Base-by-base conservation (phyloP, 2,113 vertebrate genomes). In the Sialia sialis region DNA sequence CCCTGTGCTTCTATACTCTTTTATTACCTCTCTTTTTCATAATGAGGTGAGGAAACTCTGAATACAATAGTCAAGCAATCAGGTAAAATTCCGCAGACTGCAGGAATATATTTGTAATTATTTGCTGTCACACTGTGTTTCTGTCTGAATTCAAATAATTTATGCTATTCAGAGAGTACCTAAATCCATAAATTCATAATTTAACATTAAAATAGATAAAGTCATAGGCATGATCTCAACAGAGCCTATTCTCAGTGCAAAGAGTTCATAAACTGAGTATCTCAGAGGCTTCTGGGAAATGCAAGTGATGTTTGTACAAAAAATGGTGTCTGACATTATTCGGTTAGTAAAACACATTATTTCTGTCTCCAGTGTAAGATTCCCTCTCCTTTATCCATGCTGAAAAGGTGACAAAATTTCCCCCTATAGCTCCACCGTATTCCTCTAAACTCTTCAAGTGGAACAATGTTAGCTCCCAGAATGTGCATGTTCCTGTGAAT, bases 321-420 rank as follows among this genome's bases (percentile, higher is more conserved):
- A 67, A 63, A 74, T 2, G 1, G 11, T 64, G 34, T 43, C 72
- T 93, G 72, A 19, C 36, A 77, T 78, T 62, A 63, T 63, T 80
- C 43, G 48, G 51, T 77, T 80, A 74, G 69, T 63, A 77, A 92
- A 89, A 63, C 15, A 82, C 29, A 86, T 86, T 70, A 80, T 90
- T 89, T 90, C 88, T 55, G 39, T 46, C 18, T 60, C 12, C 27
- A 41, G 16, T 32, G 63, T 62, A 76, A 58, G 21, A 92, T 41
- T 81, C 12, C 7, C 27, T 87, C 18, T 86, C 19, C 68, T 85
- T 92, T 94, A 56, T 72, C 48, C 25, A 7, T 9, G 51, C 36
- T 90, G 76, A 89, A 84, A 93, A 77, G 59, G 51, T 79, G 78
- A 87, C 46, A 80, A 54, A 93, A 83, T 67, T 93, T 93, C 78